Percentiles rank a stretch among this genome's conserved stretches.
Evolutionary conservation across 92 coral and sea anemone genomes (phyloP).

Genomic region (Virgularia gustaviana): DNA sequence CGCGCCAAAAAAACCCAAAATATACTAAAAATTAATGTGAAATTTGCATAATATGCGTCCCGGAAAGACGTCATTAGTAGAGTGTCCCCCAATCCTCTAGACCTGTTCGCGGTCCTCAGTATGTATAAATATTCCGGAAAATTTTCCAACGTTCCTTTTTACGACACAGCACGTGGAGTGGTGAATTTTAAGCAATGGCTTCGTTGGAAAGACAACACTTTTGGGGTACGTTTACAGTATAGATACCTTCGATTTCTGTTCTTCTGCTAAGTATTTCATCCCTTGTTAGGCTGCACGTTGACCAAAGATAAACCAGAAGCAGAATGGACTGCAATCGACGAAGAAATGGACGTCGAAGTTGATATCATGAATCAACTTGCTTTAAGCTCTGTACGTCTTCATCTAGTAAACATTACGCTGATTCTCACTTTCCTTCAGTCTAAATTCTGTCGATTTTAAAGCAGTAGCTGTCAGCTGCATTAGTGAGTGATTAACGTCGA

Average conservation of each 20-base stretch:
- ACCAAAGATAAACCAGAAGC: slow-evolving; percentile 53
- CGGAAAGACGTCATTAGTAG: no score
- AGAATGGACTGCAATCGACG: slow-evolving; percentile 55
- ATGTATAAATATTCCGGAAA: not conserved
- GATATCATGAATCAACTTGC: slow-evolving; percentile 66
- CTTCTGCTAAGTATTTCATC: not conserved
- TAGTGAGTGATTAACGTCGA: not conserved
- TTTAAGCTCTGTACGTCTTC: slow-evolving; percentile 57
- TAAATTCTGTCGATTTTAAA: not conserved
- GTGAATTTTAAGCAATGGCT: slow-evolving; percentile 48
- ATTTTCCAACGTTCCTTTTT: not conserved
- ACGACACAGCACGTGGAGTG: slow-evolving; percentile 7
- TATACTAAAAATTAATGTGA: not conserved
- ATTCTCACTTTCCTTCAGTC: not conserved
- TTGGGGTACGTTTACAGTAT: slow-evolving; percentile 78
- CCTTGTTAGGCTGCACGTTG: slow-evolving; percentile 58
- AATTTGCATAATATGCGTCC: no score
- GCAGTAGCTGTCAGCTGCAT: not conserved
- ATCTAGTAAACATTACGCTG: not conserved
- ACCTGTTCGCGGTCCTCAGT: not conserved
- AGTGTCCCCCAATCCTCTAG: no score
- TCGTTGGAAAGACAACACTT: slow-evolving; percentile 68
- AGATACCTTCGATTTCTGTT: not conserved
- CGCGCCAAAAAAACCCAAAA: not conserved
- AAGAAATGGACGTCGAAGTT: slow-evolving; percentile 35